Evolutionary conservation across 2,113 vertebrate genomes (phyloP).

Genomic region (Scophthalmus maximus): DNA sequence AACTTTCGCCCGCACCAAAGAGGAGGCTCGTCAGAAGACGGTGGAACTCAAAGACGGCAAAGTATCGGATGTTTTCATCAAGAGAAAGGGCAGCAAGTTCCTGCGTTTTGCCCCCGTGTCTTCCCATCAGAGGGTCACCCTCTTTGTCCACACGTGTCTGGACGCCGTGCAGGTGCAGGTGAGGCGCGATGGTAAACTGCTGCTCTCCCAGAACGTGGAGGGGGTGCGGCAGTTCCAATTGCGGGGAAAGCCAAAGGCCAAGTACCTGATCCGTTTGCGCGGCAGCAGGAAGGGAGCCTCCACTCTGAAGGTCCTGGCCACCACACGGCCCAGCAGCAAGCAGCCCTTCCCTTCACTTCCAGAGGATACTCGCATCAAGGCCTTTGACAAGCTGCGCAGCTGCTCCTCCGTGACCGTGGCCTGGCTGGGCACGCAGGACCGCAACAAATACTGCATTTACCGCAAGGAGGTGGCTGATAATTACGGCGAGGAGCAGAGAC

Average conservation of each 20-base stretch:
- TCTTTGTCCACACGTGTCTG: conserved; percentile 93
- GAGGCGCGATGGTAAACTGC: conserved; percentile 91
- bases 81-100: conserved; percentile 91
- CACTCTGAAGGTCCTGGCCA: conserved; percentile 90
- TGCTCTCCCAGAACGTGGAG: conserved; percentile 92
- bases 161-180: conserved; percentile 92
- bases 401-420: conserved; percentile 94
- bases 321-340: conserved; percentile 90
- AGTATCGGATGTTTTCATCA: conserved; percentile 92
- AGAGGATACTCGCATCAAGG: conserved; percentile 95
- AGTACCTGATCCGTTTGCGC: conserved; percentile 92
- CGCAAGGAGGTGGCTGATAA: conserved; percentile 89
- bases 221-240: conserved; percentile 94
- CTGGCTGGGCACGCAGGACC: conserved; percentile 96
- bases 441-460: conserved; percentile 98
- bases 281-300: conserved; percentile 94
- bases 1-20: conserved; percentile 95
- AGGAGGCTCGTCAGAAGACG: conserved; percentile 93
- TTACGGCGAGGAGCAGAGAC: conserved; percentile 90
- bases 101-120: conserved; percentile 94
- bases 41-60: conserved; percentile 94
- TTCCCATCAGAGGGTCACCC: conserved; percentile 93
- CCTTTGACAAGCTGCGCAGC: conserved; percentile 96
- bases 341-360: conserved; percentile 94
- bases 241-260: conserved; percentile 94